Base-by-base conservation (phyloP, 2,113 vertebrate genomes). In the Irena cyanogastra region DNA sequence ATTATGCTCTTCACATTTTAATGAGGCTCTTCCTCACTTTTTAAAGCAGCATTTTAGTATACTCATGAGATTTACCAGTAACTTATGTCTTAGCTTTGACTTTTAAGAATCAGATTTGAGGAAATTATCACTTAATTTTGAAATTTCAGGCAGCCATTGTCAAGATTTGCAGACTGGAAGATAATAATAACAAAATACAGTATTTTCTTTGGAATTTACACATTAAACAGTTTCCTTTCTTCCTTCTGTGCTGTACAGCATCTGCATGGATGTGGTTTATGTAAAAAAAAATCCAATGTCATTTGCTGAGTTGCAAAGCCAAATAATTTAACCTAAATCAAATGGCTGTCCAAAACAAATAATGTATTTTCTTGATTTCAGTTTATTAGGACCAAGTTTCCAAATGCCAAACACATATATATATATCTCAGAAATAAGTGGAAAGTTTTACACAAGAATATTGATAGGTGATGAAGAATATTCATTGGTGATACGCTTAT, bases 141-240 rank as follows among this genome's bases (percentile, higher is more conserved):
- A 83, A 86, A 69, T 89, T 95, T 95, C 69, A 94, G 72, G 91
- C 80, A 89, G 70, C n/a, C 21, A 82, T 42, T 94, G 89, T 85
- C 91, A 94, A 95, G 79, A 64, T 83, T 82, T 83, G 45, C 61
- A 93, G 95, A 93, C 93, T 92, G 80, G 69, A 82, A 95, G 70
- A 92, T 70, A 94, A 77, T 92, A 96, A 92, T 77, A 95, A 94
- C 37, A 94, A 86, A 75, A 56, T n/a, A 83, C 50, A 75, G 84
- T 96, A 78, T 94, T 96, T 95, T 96, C 89, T 93, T 96, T 97
- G 90, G 97, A 96, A 95, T 91, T 94, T 14, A 10, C 20, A 84
- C 10, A 56, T 90, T 81, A 94, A 94, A 96, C 74, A 85, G 57
- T 66, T 95, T 91, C 74, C 33, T 91, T 94, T 93, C 89, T 93